Percentiles rank a stretch among this genome's conserved stretches.
Conservation (phyloP, 2,113 vertebrate genomes). For the Donacobius atricapilla region DNA sequence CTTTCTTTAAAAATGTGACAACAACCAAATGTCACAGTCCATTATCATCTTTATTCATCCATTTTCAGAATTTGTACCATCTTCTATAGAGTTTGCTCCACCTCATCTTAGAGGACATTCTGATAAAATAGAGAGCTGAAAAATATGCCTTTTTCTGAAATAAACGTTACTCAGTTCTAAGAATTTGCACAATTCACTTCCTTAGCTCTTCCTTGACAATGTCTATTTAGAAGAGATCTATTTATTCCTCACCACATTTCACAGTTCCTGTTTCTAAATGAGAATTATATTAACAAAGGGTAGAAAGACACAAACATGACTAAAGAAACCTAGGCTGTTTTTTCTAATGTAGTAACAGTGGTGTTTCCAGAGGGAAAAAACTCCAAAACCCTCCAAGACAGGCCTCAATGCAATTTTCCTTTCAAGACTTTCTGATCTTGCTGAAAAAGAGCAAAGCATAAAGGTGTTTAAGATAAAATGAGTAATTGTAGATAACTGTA, state of each 20-base stretch:
- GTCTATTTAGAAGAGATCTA: conserved; percentile 47
- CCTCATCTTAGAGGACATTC: not conserved
- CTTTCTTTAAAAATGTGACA: not conserved
- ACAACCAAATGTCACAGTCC: not conserved
- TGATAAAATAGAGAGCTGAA: not conserved
- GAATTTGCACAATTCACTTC: conserved; percentile 53
- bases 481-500: not conserved
- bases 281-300: conserved; percentile 15
- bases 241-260: conserved; percentile 50
- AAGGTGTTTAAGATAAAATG: not conserved
- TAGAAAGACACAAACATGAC: conserved; percentile 10
- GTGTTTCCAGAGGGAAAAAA: not conserved
- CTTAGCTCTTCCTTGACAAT: conserved; percentile 45
- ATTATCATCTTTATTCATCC: not conserved
- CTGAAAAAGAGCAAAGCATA: not conserved
- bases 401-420: not conserved
- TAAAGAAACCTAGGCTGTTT: not conserved
- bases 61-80: not conserved
- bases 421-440: not conserved
- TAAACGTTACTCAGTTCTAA: conserved; percentile 17
- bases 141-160: not conserved
- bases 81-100: not conserved
- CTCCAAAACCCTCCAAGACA: not conserved
- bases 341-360: not conserved
- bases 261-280: conserved; percentile 60